A percentile compares a stretch with the other conserved stretches of the same genome.
Conservation (phyloP, 2,888 invertebrate species). For the Nymphalis urticae region DNA sequence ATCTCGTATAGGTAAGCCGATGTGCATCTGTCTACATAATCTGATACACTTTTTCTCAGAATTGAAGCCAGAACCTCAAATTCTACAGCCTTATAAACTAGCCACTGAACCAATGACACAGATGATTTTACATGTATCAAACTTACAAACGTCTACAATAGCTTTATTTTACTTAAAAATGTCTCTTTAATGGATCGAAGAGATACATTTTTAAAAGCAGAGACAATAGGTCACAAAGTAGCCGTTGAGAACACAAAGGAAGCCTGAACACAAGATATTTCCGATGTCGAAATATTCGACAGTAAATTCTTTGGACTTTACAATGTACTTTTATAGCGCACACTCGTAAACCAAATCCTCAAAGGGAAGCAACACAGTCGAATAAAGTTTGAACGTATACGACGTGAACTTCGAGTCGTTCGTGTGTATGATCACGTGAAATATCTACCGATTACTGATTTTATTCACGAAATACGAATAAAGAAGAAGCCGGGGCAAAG, state of each 20-base stretch:
- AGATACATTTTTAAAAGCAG: conserved; percentile 4
- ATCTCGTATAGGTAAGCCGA: too few relatives aligned
- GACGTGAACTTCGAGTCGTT: conserved; percentile 33
- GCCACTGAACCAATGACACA: not conserved
- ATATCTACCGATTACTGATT: conserved; percentile 3
- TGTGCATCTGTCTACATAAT: too few relatives aligned
- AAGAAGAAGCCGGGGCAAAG: not conserved
- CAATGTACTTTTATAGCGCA: conserved; percentile 50
- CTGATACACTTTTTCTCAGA: too few relatives aligned
- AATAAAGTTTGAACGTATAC: conserved; percentile 33
- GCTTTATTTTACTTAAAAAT: not conserved
- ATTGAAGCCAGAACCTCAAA: too few relatives aligned
- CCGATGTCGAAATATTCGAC: conserved; percentile 47
- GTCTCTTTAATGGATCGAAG: conserved; percentile 5
- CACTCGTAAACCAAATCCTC: conserved; percentile 63
- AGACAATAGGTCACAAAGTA: conserved; percentile 41
- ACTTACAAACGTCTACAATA: not conserved
- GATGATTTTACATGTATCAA: not conserved
- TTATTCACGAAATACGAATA: not conserved
- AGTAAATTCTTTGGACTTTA: conserved; percentile 57
- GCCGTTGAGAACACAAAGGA: conserved; percentile 45
- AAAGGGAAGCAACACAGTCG: conserved; percentile 54
- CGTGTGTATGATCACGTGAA: conserved; percentile 4
- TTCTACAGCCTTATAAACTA: too few relatives aligned
- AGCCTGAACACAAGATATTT: conserved; percentile 39